Evolutionary conservation across 1,140 invertebrate species (phyloP).

Genomic region (Euwallacea similis): DNA sequence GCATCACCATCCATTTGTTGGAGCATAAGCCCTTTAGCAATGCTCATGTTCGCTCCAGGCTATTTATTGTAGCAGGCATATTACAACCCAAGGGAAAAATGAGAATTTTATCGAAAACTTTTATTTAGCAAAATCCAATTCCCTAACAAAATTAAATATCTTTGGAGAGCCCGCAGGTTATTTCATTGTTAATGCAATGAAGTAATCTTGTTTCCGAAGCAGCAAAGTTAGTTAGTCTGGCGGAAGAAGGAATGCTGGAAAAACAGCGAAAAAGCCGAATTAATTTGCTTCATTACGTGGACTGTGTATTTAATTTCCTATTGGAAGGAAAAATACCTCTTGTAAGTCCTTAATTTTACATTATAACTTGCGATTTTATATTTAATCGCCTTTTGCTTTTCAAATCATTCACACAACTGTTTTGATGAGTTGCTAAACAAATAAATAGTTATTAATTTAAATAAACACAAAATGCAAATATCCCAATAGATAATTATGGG

Average conservation of each 20-base stretch:
- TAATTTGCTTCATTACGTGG: conserved; percentile 26
- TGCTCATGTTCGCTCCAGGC: too few species aligned
- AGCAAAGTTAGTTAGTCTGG: conserved; percentile 26
- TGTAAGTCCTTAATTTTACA: not conserved
- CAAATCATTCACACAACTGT: too few species aligned
- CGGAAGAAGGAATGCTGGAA: conserved; percentile 10
- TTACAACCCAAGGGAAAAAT: too few species aligned
- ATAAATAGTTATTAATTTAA: too few species aligned
- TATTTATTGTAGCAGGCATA: too few species aligned
- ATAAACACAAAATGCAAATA: too few species aligned
- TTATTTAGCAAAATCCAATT: conserved; percentile 22
- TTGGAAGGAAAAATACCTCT: not conserved
- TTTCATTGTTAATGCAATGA: conserved; percentile 32
- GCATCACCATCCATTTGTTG: too few species aligned
- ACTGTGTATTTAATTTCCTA: conserved; percentile 15
- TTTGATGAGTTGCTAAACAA: too few species aligned
- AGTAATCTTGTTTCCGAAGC: conserved; percentile 30
- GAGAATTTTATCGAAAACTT: conserved; percentile 13
- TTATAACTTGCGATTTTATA: too few species aligned
- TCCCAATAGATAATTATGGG: too few species aligned
- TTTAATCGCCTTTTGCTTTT: too few species aligned
- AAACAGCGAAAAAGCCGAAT: conserved; percentile 16
- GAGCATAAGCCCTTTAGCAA: too few species aligned
- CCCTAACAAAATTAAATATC: conserved; percentile 14
- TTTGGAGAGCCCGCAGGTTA: conserved; percentile 7